Evolutionary conservation across 2,888 invertebrate genomes (phyloP).

Genomic region (Meganola albula): DNA sequence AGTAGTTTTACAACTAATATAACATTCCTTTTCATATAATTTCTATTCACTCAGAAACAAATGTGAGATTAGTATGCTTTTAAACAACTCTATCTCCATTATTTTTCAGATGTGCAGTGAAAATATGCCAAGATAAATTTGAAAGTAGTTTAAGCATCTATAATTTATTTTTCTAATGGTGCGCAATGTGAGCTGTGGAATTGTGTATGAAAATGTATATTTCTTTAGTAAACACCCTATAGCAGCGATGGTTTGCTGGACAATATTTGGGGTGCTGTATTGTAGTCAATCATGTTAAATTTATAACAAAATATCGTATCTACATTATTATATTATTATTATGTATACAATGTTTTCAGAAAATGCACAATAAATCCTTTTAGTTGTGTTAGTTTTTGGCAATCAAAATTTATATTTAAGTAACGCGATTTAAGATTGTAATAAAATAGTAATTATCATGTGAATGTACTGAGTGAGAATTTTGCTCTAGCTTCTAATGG

Average conservation of each 20-base stretch:
- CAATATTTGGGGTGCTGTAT: conserved; percentile 64
- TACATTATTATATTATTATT: conserved; percentile 49
- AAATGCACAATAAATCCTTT: conserved; percentile 56
- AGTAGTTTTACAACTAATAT: background rate
- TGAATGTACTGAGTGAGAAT: conserved; percentile 28
- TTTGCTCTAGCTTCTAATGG: conserved; percentile 30
- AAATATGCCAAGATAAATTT: conserved; percentile 75
- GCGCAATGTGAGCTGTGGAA: conserved; percentile 75
- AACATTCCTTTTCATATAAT: conserved; percentile 5
- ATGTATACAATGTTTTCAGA: conserved; percentile 51
- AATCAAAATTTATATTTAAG: conserved; percentile 43
- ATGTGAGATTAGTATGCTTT: no score
- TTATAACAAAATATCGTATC: conserved; percentile 51
- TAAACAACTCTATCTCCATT: no score
- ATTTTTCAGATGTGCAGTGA: conserved; percentile 72
- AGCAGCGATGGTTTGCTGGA: conserved; percentile 57
- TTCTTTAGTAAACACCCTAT: conserved; percentile 57
- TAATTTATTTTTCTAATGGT: conserved; percentile 78
- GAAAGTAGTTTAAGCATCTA: conserved; percentile 66
- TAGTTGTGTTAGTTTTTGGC: conserved; percentile 48
- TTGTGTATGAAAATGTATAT: conserved; percentile 68
- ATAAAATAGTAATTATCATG: conserved; percentile 25
- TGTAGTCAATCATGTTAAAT: conserved; percentile 72
- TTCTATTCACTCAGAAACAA: no score
- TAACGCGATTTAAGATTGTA: conserved; percentile 11